Base-by-base conservation (phyloP, 1,140 invertebrate genomes). In the Harlomillsia oculata region DNA sequence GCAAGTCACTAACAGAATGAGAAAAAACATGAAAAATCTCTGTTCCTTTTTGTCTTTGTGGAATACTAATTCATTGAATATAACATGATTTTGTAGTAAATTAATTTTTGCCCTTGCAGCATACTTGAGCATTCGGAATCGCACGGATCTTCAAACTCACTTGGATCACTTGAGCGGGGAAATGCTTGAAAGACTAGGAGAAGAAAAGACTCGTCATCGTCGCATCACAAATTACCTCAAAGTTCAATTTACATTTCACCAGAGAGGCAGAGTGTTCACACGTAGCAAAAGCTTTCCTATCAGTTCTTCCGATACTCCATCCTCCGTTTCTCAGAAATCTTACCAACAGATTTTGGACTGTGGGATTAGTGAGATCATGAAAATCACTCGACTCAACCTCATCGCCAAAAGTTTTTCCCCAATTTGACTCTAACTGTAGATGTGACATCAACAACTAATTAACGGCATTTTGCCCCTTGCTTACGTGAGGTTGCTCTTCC, bases 111-210 rank as follows among this genome's bases (percentile, higher is more conserved):
- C 6, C 14, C 6, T 36, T 50, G 23, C 28, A 50, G 48, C 28
- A 5, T 50, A 37, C 26, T 26, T 50, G 34, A 36, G 48, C 36
- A 50, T 50, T n/a, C 30, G 48, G 16, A 50, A 14, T 25, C 30
- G 48, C 2, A 18, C n/a, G 14, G 48, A 50, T 23, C 26, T 50
- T n/a, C 21, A 34, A 1, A 18, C 20, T 0, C 48, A 50, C 16
- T 20, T 50, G 23, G 32, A 30, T 26, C 36, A 50, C 23, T 36
- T 50, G 2, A 29, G 18, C 28, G 16, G 32, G 11, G 48, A 50
- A 36, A 37, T 50, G 34, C 32, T 26, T 25, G 48, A 50, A 36
- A 50, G 48, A 50, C 48, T 50, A 21, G 48, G 39, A 50, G 48
- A 50, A 26, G 48, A 50, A 26, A 37, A 34, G 18, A 23, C 39